Conservation (phyloP, 2,113 vertebrate genomes). For the Dendrocopos noguchii region DNA sequence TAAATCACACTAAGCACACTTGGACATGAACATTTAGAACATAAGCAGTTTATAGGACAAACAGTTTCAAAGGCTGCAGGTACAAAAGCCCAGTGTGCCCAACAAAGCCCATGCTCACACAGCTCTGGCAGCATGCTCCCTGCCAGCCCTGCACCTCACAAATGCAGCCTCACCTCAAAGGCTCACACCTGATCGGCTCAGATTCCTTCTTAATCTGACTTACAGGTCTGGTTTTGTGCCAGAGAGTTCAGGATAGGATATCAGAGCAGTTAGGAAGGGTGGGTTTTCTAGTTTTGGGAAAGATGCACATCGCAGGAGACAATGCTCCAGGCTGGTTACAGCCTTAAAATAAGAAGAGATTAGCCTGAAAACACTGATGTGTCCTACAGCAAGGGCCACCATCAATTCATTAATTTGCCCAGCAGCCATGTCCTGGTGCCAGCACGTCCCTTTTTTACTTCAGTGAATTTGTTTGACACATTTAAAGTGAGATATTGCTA, state of each 20-base stretch:
- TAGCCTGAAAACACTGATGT: neutral
- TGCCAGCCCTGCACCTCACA: neutral
- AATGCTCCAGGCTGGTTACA: rapidly evolving
- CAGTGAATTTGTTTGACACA: rapidly evolving
- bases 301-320: neutral
- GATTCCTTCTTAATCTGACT: neutral
- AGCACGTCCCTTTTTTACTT: neutral
- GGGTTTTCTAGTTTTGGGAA: neutral
- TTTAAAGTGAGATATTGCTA: neutral
- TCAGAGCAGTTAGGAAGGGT: neutral
- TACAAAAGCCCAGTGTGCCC: rapidly evolving
- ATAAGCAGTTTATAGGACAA: neutral
- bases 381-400: rapidly evolving
- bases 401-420: neutral
- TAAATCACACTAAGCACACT: rapidly evolving
- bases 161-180: neutral
- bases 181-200: neutral
- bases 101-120: rapidly evolving
- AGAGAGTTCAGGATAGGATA: neutral
- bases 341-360: neutral
- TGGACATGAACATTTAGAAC: neutral
- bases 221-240: neutral
- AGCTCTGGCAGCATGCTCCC: neutral
- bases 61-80: neutral
- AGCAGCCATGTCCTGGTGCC: neutral